A percentile compares a stretch with the other conserved stretches of the same genome.
These are phyloP conservation scores for Episyrphus balteatus DNA, from an alignment of 1,140 invertebrate genomes.

Conservation along the genomic window DNA sequence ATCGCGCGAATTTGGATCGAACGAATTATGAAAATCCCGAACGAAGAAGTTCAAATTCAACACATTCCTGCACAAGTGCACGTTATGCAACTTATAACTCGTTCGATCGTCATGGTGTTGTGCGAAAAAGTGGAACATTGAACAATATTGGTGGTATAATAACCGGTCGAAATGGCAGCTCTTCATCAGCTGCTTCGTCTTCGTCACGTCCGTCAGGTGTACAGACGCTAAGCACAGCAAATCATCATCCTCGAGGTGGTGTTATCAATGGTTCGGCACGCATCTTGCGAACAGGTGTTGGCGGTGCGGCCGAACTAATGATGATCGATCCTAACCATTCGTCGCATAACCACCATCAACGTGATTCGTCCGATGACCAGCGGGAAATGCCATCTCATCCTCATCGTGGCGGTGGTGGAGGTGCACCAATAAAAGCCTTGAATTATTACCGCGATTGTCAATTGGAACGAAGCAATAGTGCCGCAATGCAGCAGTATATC, in stretches of 20 bases:
- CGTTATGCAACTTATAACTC: slow-evolving; percentile 27
- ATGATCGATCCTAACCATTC: too few relatives aligned
- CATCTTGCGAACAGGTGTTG: background rate
- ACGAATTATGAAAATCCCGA: slow-evolving; percentile 20
- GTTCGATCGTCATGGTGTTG: slow-evolving; percentile 22
- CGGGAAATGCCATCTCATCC: background rate
- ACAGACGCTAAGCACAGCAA: slow-evolving; percentile 13
- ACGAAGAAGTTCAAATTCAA: slow-evolving; percentile 28
- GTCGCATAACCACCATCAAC: background rate
- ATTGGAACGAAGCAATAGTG: slow-evolving; percentile 8
- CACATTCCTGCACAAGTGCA: slow-evolving; percentile 21
- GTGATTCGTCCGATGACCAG: background rate
- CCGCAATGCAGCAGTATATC: background rate
- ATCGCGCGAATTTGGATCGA: slow-evolving; percentile 14
- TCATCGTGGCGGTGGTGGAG: slow-evolving; percentile 2
- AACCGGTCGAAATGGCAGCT: slow-evolving; percentile 8
- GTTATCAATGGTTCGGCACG: background rate
- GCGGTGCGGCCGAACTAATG: background rate
- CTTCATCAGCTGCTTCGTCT: slow-evolving; percentile 8
- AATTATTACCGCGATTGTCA: background rate
- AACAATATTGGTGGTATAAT: slow-evolving; percentile 17
- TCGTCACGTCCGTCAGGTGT: slow-evolving; percentile 7
- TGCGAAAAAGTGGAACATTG: slow-evolving; percentile 32
- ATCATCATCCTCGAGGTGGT: slow-evolving; percentile 5
- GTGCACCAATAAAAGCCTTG: slow-evolving; percentile 5